Conservation (phyloP, 2,797 vertebrate species). For the Denticeps clupeoides region DNA sequence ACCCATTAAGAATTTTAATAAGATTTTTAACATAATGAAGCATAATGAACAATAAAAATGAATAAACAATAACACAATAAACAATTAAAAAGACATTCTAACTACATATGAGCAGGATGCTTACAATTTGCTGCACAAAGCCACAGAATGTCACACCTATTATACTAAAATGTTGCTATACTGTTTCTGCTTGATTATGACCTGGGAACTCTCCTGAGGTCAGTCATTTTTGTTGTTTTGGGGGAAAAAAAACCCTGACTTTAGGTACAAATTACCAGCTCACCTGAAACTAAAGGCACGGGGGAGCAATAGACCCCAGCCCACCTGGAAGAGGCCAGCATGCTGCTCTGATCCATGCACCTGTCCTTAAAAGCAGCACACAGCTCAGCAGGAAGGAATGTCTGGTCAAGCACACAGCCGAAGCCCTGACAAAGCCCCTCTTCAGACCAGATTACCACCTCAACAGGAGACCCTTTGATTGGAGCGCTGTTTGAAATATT, state of each 20-base stretch:
- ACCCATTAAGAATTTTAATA: no score
- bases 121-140: no score
- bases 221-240: neutral
- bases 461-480: constrained; percentile 31
- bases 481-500: constrained; percentile 32
- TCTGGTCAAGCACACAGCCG: constrained; percentile 26
- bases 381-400: constrained; percentile 19
- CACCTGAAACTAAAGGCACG: constrained; percentile 13
- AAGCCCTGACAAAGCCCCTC: constrained; percentile 27
- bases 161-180: no score
- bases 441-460: constrained; percentile 28
- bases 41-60: no score
- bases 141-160: no score
- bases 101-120: no score
- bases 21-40: no score
- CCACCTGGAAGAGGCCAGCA: constrained; percentile 10
- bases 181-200: constrained; percentile 54
- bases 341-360: constrained; percentile 12
- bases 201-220: neutral
- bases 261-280: constrained; percentile 16
- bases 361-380: constrained; percentile 12
- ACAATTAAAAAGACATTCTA: no score
- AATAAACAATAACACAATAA: no score
- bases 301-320: neutral
- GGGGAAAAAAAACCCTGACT: neutral